Evolutionary conservation across 2,113 vertebrate genomes (phyloP).

Genomic region (Tricholaema leucomelas): DNA sequence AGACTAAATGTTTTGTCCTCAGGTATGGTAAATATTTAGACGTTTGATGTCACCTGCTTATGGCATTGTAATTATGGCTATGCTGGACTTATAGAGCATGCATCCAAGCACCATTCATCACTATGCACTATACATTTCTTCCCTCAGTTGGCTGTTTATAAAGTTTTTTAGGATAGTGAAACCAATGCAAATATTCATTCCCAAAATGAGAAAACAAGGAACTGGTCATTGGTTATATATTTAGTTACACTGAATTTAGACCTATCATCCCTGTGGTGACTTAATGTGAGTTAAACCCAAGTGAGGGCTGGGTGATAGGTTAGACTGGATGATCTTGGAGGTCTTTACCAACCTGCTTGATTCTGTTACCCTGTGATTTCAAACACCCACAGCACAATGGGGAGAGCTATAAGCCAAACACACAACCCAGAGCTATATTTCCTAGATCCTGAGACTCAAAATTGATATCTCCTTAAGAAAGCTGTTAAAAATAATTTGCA

Average conservation of each 20-base stretch:
- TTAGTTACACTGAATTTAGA: neutral
- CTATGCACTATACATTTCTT: neutral
- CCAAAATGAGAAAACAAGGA: neutral
- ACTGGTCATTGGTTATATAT: neutral
- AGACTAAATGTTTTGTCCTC: neutral
- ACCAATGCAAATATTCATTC: neutral
- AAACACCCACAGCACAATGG: neutral
- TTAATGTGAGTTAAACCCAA: neutral
- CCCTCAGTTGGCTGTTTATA: neutral
- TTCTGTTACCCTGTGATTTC: too few species aligned
- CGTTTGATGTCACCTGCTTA: neutral
- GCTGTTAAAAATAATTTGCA: neutral
- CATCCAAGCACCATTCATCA: neutral
- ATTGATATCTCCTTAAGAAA: neutral
- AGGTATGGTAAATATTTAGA: conserved; percentile 21
- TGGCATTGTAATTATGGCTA: neutral
- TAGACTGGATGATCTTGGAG: too few species aligned
- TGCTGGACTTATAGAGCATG: neutral
- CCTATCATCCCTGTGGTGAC: neutral
- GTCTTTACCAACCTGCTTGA: too few species aligned
- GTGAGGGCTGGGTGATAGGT: too few species aligned
- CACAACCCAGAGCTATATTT: neutral
- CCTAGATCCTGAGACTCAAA: neutral
- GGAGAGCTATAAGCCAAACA: neutral
- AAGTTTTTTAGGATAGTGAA: neutral